Conservation (phyloP, 1,140 invertebrate species). For the Calliphora vicina region DNA sequence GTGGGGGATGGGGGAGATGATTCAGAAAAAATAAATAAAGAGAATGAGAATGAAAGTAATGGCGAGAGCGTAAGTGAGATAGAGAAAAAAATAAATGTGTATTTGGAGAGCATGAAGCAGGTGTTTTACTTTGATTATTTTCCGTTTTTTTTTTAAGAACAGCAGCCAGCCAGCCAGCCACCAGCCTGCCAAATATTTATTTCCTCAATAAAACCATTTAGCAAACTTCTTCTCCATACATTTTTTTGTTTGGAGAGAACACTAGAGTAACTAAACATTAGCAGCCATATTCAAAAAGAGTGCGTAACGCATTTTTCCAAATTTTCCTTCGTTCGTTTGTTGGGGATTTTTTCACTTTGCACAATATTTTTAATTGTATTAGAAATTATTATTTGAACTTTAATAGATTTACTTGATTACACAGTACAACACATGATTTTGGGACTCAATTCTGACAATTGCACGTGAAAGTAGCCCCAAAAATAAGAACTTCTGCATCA, state of each 20-base stretch:
- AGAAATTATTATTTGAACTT: no score
- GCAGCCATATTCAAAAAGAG: not conserved
- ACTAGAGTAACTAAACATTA: not conserved
- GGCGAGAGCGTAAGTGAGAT: not conserved
- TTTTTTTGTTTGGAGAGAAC: not conserved
- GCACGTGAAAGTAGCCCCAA: no score
- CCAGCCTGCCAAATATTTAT: not conserved
- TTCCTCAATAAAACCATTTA: not conserved
- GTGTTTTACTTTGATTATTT: slow-evolving; percentile 14
- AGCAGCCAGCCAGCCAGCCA: not conserved
- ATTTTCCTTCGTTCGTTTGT: not conserved
- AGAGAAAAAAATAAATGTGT: not conserved
- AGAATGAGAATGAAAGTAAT: not conserved
- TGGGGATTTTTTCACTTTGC: not conserved
- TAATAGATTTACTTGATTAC: no score
- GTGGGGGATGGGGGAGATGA: not conserved
- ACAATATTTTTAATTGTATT: not conserved
- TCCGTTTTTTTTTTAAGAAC: not conserved
- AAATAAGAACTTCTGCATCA: no score
- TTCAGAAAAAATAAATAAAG: not conserved
- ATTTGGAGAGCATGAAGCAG: not conserved
- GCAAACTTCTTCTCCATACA: not conserved
- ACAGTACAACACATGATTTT: no score
- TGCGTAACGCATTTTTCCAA: slow-evolving; percentile 2
- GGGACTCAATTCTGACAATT: no score